Evolutionary conservation across 1,140 invertebrate genomes (phyloP).

Genomic region (Hyposmocoma kahamanoa): DNA sequence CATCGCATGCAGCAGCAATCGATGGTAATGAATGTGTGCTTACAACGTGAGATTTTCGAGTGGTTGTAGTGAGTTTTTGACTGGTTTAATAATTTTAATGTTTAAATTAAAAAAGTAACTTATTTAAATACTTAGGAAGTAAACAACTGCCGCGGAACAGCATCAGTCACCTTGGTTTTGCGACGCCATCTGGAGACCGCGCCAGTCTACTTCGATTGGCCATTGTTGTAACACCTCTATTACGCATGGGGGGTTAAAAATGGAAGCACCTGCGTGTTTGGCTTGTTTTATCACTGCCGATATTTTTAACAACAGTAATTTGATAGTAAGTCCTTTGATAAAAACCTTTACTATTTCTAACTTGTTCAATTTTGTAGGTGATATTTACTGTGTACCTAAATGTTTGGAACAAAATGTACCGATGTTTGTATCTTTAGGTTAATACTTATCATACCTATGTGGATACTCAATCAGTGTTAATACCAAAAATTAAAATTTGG

Average conservation of each 20-base stretch:
- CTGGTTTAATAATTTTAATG: conserved; percentile 50
- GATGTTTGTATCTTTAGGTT: conserved; percentile 61
- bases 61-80: conserved; percentile 49
- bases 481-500: conserved; percentile 70
- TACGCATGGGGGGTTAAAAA: background rate
- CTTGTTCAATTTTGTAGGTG: conserved; percentile 71
- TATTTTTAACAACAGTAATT: conserved; percentile 52
- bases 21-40: conserved; percentile 31
- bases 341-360: conserved; percentile 71
- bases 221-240: too few relatives aligned
- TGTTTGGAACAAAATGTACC: conserved; percentile 68
- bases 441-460: conserved; percentile 40
- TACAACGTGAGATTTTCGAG: conserved; percentile 49
- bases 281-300: conserved; percentile 68
- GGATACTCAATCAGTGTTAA: conserved; percentile 65
- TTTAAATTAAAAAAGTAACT: too few relatives aligned
- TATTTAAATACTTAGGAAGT: too few relatives aligned
- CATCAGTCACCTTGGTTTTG: too few relatives aligned
- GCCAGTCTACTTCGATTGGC: too few relatives aligned
- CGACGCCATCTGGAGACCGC: too few relatives aligned
- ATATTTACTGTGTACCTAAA: conserved; percentile 70
- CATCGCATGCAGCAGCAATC: conserved; percentile 18
- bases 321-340: conserved; percentile 60
- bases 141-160: too few relatives aligned
- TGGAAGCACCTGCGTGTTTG: conserved; percentile 30